Conservation (phyloP, 1,140 invertebrate species). For the Drosophila leontia region DNA sequence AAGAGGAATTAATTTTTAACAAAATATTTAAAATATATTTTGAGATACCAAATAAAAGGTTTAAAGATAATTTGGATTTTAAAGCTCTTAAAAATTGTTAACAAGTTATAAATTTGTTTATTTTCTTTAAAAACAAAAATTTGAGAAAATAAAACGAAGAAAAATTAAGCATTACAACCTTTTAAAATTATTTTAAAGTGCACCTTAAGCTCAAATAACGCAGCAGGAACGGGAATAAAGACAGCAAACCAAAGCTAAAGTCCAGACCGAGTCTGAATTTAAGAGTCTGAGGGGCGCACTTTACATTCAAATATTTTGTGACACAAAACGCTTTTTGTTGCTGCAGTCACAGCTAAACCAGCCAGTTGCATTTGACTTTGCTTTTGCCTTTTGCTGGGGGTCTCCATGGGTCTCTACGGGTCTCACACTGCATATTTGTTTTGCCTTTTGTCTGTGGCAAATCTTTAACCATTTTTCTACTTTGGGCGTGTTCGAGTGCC, state of each 20-base stretch:
- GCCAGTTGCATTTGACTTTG: slow-evolving; percentile 33
- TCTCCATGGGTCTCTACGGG: slow-evolving; percentile 34
- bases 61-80: not conserved
- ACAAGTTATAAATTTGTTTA: too few species aligned
- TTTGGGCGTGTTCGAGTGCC: slow-evolving; percentile 62
- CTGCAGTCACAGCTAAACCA: slow-evolving; percentile 3
- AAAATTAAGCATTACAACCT: not conserved
- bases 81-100: too few species aligned
- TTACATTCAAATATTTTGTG: slow-evolving; percentile 83
- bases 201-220: not conserved
- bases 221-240: slow-evolving; percentile 62
- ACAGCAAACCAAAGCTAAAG: slow-evolving; percentile 61
- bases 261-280: slow-evolving; percentile 42
- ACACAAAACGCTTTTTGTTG: slow-evolving; percentile 75
- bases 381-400: slow-evolving; percentile 38
- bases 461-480: slow-evolving; percentile 53
- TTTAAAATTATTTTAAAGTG: not conserved
- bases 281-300: slow-evolving; percentile 65
- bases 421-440: slow-evolving; percentile 63
- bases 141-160: too few species aligned
- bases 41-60: too few species aligned
- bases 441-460: slow-evolving; percentile 64
- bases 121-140: not conserved
- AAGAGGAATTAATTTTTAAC: not conserved
- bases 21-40: not conserved